Conservation (phyloP, 2,113 vertebrate species). For the Triplophysa rosa region DNA sequence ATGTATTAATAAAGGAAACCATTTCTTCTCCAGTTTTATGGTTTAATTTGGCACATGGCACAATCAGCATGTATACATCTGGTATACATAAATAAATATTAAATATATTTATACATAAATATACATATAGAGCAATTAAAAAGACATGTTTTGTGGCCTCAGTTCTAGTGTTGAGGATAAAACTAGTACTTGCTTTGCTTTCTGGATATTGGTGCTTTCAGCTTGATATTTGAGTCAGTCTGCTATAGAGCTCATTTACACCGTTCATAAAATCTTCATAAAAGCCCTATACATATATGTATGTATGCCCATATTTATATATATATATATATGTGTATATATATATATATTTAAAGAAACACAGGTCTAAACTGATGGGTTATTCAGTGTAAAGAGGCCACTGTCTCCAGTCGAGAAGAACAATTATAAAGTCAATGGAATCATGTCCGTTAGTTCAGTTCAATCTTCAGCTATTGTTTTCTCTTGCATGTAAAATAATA, state of each 20-base stretch:
- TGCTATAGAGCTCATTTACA: slow-evolving; percentile 49
- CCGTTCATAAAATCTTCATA: slow-evolving; percentile 65
- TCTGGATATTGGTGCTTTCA: slow-evolving; percentile 58
- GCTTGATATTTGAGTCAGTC: slow-evolving; percentile 38
- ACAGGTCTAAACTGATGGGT: slow-evolving; percentile 74
- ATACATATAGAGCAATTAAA: slow-evolving; percentile 82
- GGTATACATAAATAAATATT: slow-evolving; percentile 85
- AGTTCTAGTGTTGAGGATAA: slow-evolving; percentile 61
- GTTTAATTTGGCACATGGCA: slow-evolving; percentile 86
- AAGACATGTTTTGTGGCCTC: slow-evolving; percentile 68
- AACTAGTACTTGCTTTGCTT: slow-evolving; percentile 41
- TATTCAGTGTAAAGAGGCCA: slow-evolving; percentile 78
- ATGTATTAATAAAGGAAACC: slow-evolving; percentile 64
- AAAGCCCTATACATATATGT: slow-evolving; percentile 82
- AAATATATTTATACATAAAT: slow-evolving; percentile 84
- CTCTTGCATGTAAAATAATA: slow-evolving; percentile 83
- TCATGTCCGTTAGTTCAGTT: slow-evolving; percentile 82
- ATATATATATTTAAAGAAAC: slow-evolving; percentile 78
- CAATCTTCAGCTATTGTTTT: slow-evolving; percentile 78
- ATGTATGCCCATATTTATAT: slow-evolving; percentile 81
- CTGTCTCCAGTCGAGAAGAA: slow-evolving; percentile 71
- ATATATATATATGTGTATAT: slow-evolving; percentile 67
- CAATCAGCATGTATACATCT: slow-evolving; percentile 84
- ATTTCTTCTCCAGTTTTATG: slow-evolving; percentile 76
- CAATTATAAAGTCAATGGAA: slow-evolving; percentile 77